phyloP scores from a whole-genome alignment of 1,140 invertebrate genomes.

The Tetragnatha versicolor region DNA sequence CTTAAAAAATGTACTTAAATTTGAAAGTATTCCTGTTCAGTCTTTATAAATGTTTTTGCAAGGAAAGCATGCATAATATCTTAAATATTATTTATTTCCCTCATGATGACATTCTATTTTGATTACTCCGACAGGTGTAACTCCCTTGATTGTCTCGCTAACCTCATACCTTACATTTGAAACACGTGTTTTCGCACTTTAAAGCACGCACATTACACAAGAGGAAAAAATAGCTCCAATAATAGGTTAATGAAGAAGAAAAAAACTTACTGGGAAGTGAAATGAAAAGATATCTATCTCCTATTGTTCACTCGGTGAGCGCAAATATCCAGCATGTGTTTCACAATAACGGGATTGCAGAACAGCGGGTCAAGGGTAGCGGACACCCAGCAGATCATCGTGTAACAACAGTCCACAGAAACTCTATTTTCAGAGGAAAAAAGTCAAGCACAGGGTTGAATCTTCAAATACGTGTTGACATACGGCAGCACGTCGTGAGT shows the following conservation, averaged over 20 bases:
- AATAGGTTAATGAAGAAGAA: not conserved
- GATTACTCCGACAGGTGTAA: no score
- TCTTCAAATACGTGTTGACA: not conserved
- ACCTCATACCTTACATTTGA: not conserved
- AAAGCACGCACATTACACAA: not conserved
- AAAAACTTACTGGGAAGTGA: conserved; percentile 10
- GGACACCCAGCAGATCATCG: not conserved
- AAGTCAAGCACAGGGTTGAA: not conserved
- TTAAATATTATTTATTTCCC: no score
- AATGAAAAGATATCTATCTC: not conserved
- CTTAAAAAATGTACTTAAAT: no score
- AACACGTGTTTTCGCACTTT: not conserved
- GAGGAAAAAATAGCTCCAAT: not conserved
- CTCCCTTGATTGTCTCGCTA: not conserved
- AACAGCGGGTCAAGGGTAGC: conserved; percentile 9
- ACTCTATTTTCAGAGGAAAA: not conserved
- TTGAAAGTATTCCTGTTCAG: no score
- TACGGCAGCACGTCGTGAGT: not conserved
- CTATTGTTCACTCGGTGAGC: not conserved
- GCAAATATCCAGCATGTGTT: conserved; percentile 23
- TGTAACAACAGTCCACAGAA: not conserved
- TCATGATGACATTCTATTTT: no score
- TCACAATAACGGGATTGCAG: conserved; percentile 15
- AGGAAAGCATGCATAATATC: no score
- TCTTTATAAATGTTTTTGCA: no score